phyloP scores from a whole-genome alignment of 2,888 invertebrate species.

The Tyria jacobaeae region DNA sequence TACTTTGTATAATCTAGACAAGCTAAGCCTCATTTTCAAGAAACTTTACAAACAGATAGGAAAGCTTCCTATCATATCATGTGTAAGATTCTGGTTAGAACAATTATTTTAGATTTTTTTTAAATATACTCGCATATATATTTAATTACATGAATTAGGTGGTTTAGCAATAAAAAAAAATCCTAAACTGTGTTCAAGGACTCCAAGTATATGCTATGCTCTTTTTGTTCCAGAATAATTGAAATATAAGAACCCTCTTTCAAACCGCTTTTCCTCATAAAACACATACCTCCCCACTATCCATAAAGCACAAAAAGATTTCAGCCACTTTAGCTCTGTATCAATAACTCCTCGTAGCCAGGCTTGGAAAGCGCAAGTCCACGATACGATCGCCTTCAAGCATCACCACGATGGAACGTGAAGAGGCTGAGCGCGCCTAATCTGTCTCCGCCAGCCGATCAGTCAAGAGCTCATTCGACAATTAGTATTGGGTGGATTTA shows the following conservation, averaged over 20 bases:
- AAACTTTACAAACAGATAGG: no score
- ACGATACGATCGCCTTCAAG: slow-evolving; percentile 68
- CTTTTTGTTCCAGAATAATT: neutral
- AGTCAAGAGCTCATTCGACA: slow-evolving; percentile 48
- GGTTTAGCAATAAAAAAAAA: no score
- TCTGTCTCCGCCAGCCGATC: slow-evolving; percentile 74
- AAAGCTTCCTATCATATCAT: no score
- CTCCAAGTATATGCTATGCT: no score
- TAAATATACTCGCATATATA: no score
- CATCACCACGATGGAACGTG: slow-evolving; percentile 53
- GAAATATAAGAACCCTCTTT: neutral
- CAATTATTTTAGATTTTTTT: no score
- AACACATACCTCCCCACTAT: slow-evolving; percentile 7
- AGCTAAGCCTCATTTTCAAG: no score
- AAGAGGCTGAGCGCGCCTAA: slow-evolving; percentile 76
- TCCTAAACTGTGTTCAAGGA: no score
- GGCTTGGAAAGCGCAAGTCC: slow-evolving; percentile 76
- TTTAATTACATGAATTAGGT: no score
- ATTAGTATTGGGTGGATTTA: slow-evolving; percentile 54
- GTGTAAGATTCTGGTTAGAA: no score
- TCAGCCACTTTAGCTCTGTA: slow-evolving; percentile 69
- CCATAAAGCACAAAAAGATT: slow-evolving; percentile 55
- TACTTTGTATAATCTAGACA: no score
- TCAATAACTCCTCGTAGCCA: slow-evolving; percentile 70
- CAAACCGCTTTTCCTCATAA: neutral